phyloP scores from a whole-genome alignment of 2,888 invertebrate species.

The Pachliopta kotzebuea region DNA sequence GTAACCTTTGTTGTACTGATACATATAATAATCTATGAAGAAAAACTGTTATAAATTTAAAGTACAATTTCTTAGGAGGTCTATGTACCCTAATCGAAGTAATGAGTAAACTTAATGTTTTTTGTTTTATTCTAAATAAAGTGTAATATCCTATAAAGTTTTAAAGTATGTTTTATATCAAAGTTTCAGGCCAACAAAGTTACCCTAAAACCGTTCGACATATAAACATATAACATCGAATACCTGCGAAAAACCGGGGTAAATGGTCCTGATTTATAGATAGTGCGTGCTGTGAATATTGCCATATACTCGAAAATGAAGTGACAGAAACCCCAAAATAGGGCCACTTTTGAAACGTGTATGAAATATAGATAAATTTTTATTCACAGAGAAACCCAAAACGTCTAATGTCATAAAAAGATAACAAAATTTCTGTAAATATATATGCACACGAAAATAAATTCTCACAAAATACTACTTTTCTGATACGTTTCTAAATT shows the following conservation, averaged over 20 bases:
- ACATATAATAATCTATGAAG: too few relatives aligned
- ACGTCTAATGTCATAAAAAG: not conserved
- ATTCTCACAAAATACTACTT: not conserved
- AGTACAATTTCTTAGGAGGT: too few relatives aligned
- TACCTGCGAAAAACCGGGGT: conserved; percentile 15
- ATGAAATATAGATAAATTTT: conserved; percentile 11
- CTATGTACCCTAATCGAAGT: too few relatives aligned
- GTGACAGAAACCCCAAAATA: conserved; percentile 22
- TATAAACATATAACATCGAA: conserved; percentile 10
- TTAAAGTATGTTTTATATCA: not conserved
- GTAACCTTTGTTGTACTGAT: too few relatives aligned
- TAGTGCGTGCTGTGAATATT: conserved; percentile 1
- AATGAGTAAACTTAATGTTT: too few relatives aligned
- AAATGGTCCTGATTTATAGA: conserved; percentile 22
- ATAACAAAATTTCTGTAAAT: not conserved
- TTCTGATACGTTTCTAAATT: not conserved
- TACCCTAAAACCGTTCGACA: not conserved
- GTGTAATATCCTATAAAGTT: not conserved
- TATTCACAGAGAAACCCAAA: not conserved
- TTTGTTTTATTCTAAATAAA: not conserved
- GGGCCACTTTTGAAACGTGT: conserved; percentile 13
- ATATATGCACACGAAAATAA: not conserved
- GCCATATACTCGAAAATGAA: conserved; percentile 16
- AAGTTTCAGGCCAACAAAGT: not conserved
- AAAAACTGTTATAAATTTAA: too few relatives aligned